Conservation (phyloP, 2,888 invertebrate species). For the Dynastes maya region DNA sequence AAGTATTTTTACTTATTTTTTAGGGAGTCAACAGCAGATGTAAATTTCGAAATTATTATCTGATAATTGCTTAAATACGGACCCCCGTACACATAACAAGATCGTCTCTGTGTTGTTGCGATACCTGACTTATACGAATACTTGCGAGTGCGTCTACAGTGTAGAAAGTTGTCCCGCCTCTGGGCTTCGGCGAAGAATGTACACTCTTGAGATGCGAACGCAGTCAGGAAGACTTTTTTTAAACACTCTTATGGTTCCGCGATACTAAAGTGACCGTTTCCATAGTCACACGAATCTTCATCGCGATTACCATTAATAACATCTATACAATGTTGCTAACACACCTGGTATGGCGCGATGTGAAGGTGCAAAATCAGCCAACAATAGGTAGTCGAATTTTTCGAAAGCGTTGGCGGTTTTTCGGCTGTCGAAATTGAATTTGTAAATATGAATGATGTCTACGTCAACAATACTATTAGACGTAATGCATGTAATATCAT, state of each 20-base stretch:
- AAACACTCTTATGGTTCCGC: conserved; percentile 27
- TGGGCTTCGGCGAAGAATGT: conserved; percentile 52
- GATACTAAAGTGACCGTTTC: conserved; percentile 4
- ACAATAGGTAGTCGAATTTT: conserved; percentile 37
- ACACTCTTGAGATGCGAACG: conserved; percentile 52
- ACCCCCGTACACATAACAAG: neutral
- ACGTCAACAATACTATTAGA: conserved; percentile 11
- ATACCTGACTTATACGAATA: neutral
- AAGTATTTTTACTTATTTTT: no score
- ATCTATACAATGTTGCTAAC: neutral
- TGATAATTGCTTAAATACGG: neutral
- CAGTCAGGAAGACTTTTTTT: conserved; percentile 38
- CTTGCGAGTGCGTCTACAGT: conserved; percentile 19
- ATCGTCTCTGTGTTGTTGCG: conserved; percentile 4
- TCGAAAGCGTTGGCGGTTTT: conserved; percentile 33
- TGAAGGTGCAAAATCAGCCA: conserved; percentile 8
- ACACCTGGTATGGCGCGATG: neutral
- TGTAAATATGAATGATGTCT: neutral
- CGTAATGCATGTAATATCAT: conserved; percentile 20
- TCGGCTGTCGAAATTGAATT: conserved; percentile 36
- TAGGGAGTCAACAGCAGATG: no score
- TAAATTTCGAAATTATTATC: no score
- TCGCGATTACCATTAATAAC: conserved; percentile 17
- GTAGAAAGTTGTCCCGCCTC: conserved; percentile 52
- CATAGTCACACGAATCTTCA: neutral